Base-by-base conservation (phyloP, 2,113 vertebrate species). In the Alosa alosa region DNA sequence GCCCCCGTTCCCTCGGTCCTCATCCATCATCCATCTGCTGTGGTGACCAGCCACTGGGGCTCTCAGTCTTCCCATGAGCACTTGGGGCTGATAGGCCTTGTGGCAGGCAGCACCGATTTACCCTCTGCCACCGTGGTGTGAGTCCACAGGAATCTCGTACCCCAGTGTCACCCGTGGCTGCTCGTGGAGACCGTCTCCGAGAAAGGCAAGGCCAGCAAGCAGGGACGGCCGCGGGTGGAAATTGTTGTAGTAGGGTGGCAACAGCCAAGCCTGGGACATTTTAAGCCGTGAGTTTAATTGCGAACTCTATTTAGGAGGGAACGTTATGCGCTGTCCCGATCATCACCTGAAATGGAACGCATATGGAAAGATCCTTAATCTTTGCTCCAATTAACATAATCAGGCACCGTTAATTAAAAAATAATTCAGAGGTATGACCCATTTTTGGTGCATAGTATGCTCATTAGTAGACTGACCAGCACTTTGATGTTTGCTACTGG, bases 91-190 rank as follows among this genome's bases (percentile, higher is more conserved):
- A 25, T 10, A 10, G 64, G 31, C n/a, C 25, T 25, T n/a, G 1
- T 9, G 57, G 57, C 52, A 57, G 22, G 57, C 64, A 68, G 25
- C 72, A 78, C 68, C 86, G 85, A 86, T 86, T 89, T 89, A 87
- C 86, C 55, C 84, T 86, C 52, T 89, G 46, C 85, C 88, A 89
- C 86, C 60, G 85, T 85, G 83, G 82, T 89, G 90, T 86, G 86
- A 90, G 84, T 20, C 46, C n/a, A 7, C 81, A 88, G 85, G 87
- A 90, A 90, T 89, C 86, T 89, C 81, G 75, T 88, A 45, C 18
- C 86, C n/a, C 81, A 17, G 87, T 87, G 87, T 86, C 88, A 90
- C 84, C 85, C 81, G 9, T 39, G 52, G 83, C 44, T 55, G 72
- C 78, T 22, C 86, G 85, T 81, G 64, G 81, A 83, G 49, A 68